Conservation (phyloP, 1,140 invertebrate genomes). For the Drosophila serrata region DNA sequence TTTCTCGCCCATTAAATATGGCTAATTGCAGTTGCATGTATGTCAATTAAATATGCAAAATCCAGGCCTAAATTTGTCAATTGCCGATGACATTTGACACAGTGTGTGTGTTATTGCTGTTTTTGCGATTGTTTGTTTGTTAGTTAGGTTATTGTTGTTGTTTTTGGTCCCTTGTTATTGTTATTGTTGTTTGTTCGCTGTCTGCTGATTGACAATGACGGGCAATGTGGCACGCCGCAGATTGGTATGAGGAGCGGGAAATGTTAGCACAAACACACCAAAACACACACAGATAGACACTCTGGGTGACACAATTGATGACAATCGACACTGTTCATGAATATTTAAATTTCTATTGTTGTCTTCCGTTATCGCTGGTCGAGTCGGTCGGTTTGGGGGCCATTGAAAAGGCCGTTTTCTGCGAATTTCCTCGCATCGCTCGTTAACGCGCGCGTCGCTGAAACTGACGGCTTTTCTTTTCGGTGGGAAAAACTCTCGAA, state of each 20-base stretch:
- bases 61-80: slow-evolving; percentile 60
- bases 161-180: slow-evolving; percentile 11
- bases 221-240: slow-evolving; percentile 19
- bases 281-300: slow-evolving; percentile 1
- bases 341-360: slow-evolving; percentile 78
- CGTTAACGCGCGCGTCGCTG: slow-evolving; percentile 34
- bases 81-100: slow-evolving; percentile 66
- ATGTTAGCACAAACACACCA: slow-evolving; percentile 22
- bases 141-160: slow-evolving; percentile 1
- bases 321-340: slow-evolving; percentile 69
- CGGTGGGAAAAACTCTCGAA: background rate
- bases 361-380: slow-evolving; percentile 31
- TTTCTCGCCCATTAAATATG: slow-evolving; percentile 1
- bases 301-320: slow-evolving; percentile 48
- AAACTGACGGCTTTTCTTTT: slow-evolving; percentile 15
- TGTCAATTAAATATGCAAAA: slow-evolving; percentile 53
- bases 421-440: slow-evolving; percentile 14
- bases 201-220: slow-evolving; percentile 44
- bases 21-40: slow-evolving; percentile 70
- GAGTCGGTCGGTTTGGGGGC: slow-evolving; percentile 3
- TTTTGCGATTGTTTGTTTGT: slow-evolving; percentile 17
- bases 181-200: slow-evolving; percentile 30
- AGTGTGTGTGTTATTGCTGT: slow-evolving; percentile 40
- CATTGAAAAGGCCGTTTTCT: slow-evolving; percentile 15
- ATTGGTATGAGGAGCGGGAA: slow-evolving; percentile 32